A percentile compares a stretch with the other conserved stretches of the same genome.
These are phyloP conservation scores for Oceanodroma leucorhoa DNA, from an alignment of 2,797 vertebrate genomes.

Conservation along the genomic window DNA sequence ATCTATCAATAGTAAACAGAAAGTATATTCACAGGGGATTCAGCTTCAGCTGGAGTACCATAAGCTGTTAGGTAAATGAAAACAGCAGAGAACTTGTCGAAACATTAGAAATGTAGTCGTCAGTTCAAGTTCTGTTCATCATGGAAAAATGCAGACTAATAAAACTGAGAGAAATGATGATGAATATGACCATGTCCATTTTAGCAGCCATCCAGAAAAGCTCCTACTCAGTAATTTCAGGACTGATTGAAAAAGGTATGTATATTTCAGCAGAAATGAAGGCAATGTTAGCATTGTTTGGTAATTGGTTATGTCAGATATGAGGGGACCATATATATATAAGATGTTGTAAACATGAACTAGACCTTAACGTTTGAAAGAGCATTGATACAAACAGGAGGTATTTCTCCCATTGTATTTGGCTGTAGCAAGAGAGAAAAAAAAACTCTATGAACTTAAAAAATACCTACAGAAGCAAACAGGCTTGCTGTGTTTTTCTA, in stretches of 20 bases:
- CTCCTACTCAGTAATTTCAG: not conserved
- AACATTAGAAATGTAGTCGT: not conserved
- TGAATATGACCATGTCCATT: fast-evolving
- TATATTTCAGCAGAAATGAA: not conserved
- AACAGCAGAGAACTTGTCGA: not conserved
- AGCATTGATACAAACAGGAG: not conserved
- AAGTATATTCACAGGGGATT: not conserved
- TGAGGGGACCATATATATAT: not conserved
- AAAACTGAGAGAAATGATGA: not conserved
- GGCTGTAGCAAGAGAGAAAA: not conserved
- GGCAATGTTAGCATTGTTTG: not conserved
- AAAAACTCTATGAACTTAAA: not conserved
- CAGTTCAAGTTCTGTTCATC: not conserved
- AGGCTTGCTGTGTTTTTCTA: not conserved
- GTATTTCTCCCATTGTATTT: not conserved
- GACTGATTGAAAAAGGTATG: not conserved
- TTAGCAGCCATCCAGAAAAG: not conserved
- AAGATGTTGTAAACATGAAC: not conserved
- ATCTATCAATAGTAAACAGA: not conserved
- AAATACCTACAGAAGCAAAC: not conserved
- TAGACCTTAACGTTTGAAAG: not conserved
- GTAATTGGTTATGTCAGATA: not conserved
- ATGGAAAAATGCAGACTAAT: not conserved
- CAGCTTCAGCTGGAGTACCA: not conserved
- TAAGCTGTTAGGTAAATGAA: not conserved